A percentile compares a stretch with the other conserved stretches of the same genome.
phyloP scores from a whole-genome alignment of 2,113 vertebrate genomes.

The Lophochroa leadbeateri region DNA sequence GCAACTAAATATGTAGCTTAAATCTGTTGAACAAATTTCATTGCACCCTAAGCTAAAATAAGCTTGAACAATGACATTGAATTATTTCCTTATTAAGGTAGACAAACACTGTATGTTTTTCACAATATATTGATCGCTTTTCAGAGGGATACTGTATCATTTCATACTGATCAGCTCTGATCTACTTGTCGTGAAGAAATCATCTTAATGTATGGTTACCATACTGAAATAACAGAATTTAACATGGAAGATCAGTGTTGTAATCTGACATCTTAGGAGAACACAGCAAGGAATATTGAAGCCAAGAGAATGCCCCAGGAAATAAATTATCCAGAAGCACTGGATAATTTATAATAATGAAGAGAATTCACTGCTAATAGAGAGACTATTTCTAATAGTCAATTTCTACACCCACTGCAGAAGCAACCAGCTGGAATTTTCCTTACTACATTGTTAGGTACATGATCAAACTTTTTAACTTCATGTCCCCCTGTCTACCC shows the following conservation, averaged over 20 bases:
- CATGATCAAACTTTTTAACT: neutral
- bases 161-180: neutral
- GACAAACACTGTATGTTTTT: neutral
- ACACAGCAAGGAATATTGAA: neutral
- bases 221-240: neutral
- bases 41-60: neutral
- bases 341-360: no score
- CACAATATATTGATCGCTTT: neutral
- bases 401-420: neutral
- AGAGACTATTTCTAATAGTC: neutral
- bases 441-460: neutral
- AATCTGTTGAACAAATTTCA: neutral
- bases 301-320: neutral
- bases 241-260: neutral
- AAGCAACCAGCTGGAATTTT: neutral
- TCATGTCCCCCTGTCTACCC: neutral
- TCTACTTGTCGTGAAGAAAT: neutral
- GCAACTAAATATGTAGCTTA: neutral
- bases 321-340: neutral
- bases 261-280: neutral
- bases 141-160: neutral
- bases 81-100: neutral
- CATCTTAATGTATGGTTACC: neutral
- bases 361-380: neutral
- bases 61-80: neutral